Percentiles rank a stretch among this genome's conserved stretches.
These are phyloP conservation scores for Ischnus inquisitorius DNA, from an alignment of 2,888 invertebrate species.

Conservation along the genomic window DNA sequence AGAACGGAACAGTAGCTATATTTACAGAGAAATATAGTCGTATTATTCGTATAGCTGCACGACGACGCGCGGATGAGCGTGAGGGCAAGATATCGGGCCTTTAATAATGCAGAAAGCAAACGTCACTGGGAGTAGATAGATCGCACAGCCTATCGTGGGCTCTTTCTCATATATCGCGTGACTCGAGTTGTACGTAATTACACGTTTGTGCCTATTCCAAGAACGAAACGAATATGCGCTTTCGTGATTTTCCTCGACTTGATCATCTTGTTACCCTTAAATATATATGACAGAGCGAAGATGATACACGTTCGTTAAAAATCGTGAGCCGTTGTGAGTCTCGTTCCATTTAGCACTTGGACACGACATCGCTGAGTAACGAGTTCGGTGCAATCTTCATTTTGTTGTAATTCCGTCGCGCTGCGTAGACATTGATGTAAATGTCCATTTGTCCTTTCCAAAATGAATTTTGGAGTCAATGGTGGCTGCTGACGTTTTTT, in stretches of 20 bases:
- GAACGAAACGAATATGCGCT: conserved; percentile 19
- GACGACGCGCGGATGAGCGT: not conserved
- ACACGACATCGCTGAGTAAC: not conserved
- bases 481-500: no score
- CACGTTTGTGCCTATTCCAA: conserved; percentile 4
- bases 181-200: conserved; percentile 7
- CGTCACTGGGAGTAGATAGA: conserved; percentile 30
- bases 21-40: not conserved
- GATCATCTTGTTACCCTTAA: conserved; percentile 12
- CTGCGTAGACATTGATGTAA: not conserved
- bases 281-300: not conserved
- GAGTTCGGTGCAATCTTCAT: not conserved
- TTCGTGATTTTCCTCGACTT: conserved; percentile 16
- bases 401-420: not conserved
- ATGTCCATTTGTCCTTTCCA: no score
- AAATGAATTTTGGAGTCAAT: no score
- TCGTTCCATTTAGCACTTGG: not conserved
- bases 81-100: not conserved
- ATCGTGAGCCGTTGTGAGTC: not conserved
- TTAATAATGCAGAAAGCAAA: conserved; percentile 30
- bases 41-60: not conserved
- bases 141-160: conserved; percentile 4
- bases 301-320: conserved; percentile 7
- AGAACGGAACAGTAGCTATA: not conserved
- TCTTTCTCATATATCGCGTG: conserved; percentile 34